These are phyloP conservation scores for Euglossa dilemma DNA, from an alignment of 1,140 invertebrate genomes.

Conservation along the genomic window DNA sequence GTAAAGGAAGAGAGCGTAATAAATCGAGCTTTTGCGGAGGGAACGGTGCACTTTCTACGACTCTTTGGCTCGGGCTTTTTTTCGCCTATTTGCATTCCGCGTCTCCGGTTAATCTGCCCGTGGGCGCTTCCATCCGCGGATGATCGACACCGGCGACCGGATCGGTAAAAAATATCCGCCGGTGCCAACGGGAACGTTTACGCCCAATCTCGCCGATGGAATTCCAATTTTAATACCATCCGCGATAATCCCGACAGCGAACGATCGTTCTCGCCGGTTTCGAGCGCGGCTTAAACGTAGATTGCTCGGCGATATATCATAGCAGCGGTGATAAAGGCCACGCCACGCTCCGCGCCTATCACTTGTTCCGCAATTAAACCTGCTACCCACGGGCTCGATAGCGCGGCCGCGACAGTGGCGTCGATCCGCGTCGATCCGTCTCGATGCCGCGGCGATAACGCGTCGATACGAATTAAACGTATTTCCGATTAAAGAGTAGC, in stretches of 20 bases:
- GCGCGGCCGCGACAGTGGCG: slow-evolving; percentile 43
- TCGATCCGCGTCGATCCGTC: slow-evolving; percentile 67
- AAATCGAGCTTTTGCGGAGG: background rate
- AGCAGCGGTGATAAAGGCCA: slow-evolving; percentile 34
- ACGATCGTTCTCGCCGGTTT: slow-evolving; percentile 1
- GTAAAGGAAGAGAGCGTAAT: slow-evolving; percentile 1
- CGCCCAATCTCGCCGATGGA: background rate
- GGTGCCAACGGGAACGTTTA: background rate
- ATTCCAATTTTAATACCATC: slow-evolving; percentile 31
- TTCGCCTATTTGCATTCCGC: background rate
- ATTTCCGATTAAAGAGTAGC: background rate
- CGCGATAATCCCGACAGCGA: background rate
- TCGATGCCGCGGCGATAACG: slow-evolving; percentile 59
- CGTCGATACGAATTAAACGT: slow-evolving; percentile 67
- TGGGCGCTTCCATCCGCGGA: background rate
- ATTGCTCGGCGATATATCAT: slow-evolving; percentile 36
- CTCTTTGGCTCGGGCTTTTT: background rate
- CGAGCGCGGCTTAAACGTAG: slow-evolving; percentile 34
- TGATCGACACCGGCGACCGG: background rate
- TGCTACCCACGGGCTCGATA: slow-evolving; percentile 55
- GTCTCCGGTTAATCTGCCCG: background rate
- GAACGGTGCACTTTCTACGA: background rate
- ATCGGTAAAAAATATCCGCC: background rate
- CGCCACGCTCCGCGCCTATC: slow-evolving; percentile 12
- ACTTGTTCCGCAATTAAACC: slow-evolving; percentile 71